phyloP scores from a whole-genome alignment of 1,140 invertebrate species.

The Cyclina sinensis region DNA sequence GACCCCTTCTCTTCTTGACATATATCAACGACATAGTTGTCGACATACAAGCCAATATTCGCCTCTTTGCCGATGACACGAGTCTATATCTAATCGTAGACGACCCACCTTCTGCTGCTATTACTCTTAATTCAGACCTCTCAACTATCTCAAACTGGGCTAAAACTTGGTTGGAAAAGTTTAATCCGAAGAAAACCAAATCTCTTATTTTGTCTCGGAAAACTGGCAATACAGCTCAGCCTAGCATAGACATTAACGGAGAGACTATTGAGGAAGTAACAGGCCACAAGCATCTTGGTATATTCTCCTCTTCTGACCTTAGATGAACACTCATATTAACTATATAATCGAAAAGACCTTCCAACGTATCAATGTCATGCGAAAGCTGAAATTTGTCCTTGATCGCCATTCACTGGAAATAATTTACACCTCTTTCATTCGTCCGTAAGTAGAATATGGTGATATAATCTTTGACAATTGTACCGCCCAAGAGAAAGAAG shows the following conservation, averaged over 20 bases:
- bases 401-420: slow-evolving; percentile 5
- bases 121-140: neutral
- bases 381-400: neutral
- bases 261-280: neutral
- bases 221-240: neutral
- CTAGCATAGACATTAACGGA: neutral
- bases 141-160: neutral
- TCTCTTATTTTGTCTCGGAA: neutral
- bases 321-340: neutral
- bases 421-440: slow-evolving; percentile 15
- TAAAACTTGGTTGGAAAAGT: neutral
- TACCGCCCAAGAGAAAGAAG: neutral
- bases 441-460: slow-evolving; percentile 35
- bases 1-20: too few relatives aligned
- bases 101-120: neutral
- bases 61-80: neutral
- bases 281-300: neutral
- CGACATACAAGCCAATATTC: neutral
- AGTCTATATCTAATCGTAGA: neutral
- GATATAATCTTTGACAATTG: slow-evolving; percentile 13
- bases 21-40: neutral
- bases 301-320: neutral
- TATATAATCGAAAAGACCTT: neutral
- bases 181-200: neutral
- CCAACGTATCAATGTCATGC: slow-evolving; percentile 27